A percentile compares a stretch with the other conserved stretches of the same genome.
These are phyloP conservation scores for Pogona vitticeps DNA, from an alignment of 2,113 vertebrate species.

Conservation along the genomic window DNA sequence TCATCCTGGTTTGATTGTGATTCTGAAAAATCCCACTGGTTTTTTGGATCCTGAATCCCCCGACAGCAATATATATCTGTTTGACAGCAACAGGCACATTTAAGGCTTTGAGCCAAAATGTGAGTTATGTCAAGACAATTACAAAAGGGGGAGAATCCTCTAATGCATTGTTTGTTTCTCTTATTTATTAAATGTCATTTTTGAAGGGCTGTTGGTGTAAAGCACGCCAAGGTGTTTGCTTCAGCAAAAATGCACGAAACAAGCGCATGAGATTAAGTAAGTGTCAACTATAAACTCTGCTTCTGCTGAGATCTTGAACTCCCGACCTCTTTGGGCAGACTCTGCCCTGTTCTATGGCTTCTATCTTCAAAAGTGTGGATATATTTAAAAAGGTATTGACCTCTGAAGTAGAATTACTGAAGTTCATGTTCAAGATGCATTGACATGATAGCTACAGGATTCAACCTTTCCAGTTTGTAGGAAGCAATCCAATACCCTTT, in stretches of 20 bases:
- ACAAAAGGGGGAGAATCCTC: neutral
- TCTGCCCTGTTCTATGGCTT: neutral
- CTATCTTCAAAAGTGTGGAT: neutral
- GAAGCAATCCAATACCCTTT: neutral
- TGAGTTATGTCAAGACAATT: neutral
- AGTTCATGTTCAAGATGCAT: neutral
- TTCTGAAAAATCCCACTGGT: constrained; percentile 25
- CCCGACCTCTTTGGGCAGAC: too few relatives aligned
- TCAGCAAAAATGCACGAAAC: neutral
- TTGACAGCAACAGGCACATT: constrained; percentile 2
- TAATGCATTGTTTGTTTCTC: neutral
- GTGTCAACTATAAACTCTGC: too few relatives aligned
- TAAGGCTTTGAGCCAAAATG: neutral
- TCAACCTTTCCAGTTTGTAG: too few relatives aligned
- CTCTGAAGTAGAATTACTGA: neutral
- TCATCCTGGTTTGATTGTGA: neutral
- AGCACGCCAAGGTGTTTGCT: neutral
- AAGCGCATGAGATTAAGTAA: too few relatives aligned
- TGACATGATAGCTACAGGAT: neutral
- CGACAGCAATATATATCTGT: constrained; percentile 9
- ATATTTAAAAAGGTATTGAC: neutral
- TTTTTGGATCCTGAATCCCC: constrained; percentile 15
- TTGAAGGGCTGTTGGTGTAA: neutral
- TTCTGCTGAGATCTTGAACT: too few relatives aligned
- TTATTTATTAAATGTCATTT: neutral